phyloP scores from a whole-genome alignment of 2,113 vertebrate species.

The Pantherophis guttatus region DNA sequence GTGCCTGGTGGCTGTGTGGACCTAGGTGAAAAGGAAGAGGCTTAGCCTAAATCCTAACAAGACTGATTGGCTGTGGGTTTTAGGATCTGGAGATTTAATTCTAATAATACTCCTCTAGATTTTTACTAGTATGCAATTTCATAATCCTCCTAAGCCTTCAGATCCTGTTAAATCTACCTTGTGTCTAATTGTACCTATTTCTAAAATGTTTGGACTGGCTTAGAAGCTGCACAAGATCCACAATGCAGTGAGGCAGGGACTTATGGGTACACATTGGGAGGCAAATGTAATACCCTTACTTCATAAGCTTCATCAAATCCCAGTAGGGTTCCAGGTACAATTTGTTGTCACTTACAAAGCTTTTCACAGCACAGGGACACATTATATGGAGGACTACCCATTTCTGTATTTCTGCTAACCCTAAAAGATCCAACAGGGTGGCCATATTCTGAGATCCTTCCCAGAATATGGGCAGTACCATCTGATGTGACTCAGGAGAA shows the following conservation, averaged over 20 bases:
- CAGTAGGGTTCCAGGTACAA: neutral
- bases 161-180: neutral
- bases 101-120: neutral
- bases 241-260: neutral
- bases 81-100: neutral
- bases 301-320: neutral
- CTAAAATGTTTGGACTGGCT: neutral
- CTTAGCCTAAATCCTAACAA: neutral
- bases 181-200: neutral
- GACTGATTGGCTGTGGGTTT: neutral
- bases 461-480: neutral
- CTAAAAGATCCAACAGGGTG: neutral
- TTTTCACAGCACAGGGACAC: neutral
- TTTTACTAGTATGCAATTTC: neutral
- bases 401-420: neutral
- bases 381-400: neutral
- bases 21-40: neutral
- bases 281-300: neutral
- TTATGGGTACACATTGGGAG: neutral
- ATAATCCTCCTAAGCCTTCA: neutral
- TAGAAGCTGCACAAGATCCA: neutral
- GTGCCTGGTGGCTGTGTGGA: neutral
- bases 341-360: neutral
- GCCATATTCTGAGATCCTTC: neutral
- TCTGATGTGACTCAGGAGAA: neutral